Evolutionary conservation across 2,888 invertebrate species (phyloP), one percentile per base, ranked within the genome.

Genomic region (Crepidodera aurea): DNA sequence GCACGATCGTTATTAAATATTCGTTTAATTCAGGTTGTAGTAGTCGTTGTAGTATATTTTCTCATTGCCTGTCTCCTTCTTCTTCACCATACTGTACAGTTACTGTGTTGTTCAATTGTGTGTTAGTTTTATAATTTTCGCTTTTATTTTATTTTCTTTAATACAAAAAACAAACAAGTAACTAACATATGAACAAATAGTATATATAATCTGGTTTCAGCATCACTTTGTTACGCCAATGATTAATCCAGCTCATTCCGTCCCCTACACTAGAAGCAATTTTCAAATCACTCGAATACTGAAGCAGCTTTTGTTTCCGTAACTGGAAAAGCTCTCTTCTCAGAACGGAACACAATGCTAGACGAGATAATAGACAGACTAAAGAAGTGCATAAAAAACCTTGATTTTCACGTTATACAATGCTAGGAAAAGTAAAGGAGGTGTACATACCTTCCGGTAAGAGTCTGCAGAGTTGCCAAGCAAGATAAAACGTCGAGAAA

Each of bases 291-390:
- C 46, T 29, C 34, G 32, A 56, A 56, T 44, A 46, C 32, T 34
- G 18, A 18, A 16, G 40, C 18, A 40, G 39, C 56, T 56, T 56
- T 56, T 56, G 46, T 56, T 56, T 37, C 37, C 32, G 46, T 34
- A 56, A 56, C 56, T 56, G 56, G 34, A 56, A 56, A 56, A 46
- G 56, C 46, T 27, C 56, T 56, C 46, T 56, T 56, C 34, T 32
- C 18, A 22, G 22, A 34, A 12, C 34, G 44, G 19, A 46, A 56
- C 32, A 56, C 56, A 56, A 56, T 56, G 56, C 46, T 37, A 19
- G 27, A 44, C n/a, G 37, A 46, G 46, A 56, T 56, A 56, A 56
- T 56, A 39, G 39, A 56, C 34, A 18, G 15, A 34, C 19, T 34
- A 46, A 18, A 44, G 56, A 56, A 56, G 56, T 56, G 37, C 34